Percentiles rank a stretch among this genome's conserved stretches.
Conservation (phyloP, 2,888 invertebrate species). For the Neria commutata region DNA sequence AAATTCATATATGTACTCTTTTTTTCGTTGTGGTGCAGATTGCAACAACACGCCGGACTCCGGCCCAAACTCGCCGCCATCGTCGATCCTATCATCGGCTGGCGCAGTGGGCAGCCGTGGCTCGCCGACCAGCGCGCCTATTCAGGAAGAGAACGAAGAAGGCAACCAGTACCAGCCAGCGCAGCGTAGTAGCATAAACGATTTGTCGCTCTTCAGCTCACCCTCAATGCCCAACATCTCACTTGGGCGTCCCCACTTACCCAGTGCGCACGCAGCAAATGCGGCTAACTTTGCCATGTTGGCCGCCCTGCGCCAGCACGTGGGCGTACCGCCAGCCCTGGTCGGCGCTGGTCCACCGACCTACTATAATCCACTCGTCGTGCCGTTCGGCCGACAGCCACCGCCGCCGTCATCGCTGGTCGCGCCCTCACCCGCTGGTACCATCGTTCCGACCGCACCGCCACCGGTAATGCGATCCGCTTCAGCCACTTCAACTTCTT, state of each 20-base stretch:
- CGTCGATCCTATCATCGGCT: slow-evolving; percentile 60
- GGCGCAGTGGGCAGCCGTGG: slow-evolving; percentile 66
- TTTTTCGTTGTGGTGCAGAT: slow-evolving; percentile 53
- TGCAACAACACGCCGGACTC: slow-evolving; percentile 73
- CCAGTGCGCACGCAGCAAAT: slow-evolving; percentile 52
- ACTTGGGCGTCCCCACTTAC: slow-evolving; percentile 79
- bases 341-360: slow-evolving; percentile 48
- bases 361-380: slow-evolving; percentile 53
- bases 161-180: slow-evolving; percentile 68
- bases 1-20: too few relatives aligned
- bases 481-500: slow-evolving; percentile 59
- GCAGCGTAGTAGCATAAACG: slow-evolving; percentile 72
- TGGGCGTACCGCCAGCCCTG: slow-evolving; percentile 27
- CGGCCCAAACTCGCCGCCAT: slow-evolving; percentile 77
- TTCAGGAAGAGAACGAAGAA: slow-evolving; percentile 83
- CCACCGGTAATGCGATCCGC: slow-evolving; percentile 62
- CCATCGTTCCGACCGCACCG: slow-evolving; percentile 30
- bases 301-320: slow-evolving; percentile 55
- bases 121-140: slow-evolving; percentile 73
- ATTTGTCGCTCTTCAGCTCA: slow-evolving; percentile 85
- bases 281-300: slow-evolving; percentile 54
- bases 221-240: slow-evolving; percentile 98
- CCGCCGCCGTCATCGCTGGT: slow-evolving; percentile 39
- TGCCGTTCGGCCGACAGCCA: slow-evolving; percentile 51
- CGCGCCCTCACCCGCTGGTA: too few relatives aligned